These are phyloP conservation scores for Chlorospingus flavigularis DNA, from an alignment of 2,797 vertebrate genomes.

Conservation along the genomic window DNA sequence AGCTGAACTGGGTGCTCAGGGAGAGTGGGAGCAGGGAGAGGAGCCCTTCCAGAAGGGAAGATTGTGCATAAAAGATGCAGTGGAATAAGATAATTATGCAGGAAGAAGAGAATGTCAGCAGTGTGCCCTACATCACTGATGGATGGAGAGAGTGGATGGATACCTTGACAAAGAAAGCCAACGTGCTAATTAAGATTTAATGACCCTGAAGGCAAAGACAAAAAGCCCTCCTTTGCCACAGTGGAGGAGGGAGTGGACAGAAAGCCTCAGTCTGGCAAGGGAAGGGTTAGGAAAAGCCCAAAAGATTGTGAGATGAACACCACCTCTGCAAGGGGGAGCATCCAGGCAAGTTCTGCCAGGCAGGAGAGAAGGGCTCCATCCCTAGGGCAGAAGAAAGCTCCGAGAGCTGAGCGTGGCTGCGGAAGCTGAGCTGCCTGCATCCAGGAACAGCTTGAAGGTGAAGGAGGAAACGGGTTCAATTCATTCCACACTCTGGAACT, in stretches of 20 bases:
- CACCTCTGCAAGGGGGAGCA: neutral
- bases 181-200: neutral
- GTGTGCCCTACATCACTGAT: neutral
- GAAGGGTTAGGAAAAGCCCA: neutral
- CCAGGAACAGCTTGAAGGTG: constrained; percentile 8
- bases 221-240: neutral
- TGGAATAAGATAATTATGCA: neutral
- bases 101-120: neutral
- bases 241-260: neutral
- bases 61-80: neutral
- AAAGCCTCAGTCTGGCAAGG: neutral
- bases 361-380: neutral
- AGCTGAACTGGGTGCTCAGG: neutral
- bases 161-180: neutral
- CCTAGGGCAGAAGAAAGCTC: neutral
- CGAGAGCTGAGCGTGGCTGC: neutral
- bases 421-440: neutral
- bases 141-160: neutral
- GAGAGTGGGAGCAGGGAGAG: neutral
- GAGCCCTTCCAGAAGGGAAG: neutral
- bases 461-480: neutral
- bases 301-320: neutral
- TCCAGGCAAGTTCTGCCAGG: neutral
- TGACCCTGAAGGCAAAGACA: neutral
- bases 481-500: neutral